Evolutionary conservation across 1,140 invertebrate genomes (phyloP), one percentile per base, ranked within the genome.

Genomic region (Drosophila pachea): DNA sequence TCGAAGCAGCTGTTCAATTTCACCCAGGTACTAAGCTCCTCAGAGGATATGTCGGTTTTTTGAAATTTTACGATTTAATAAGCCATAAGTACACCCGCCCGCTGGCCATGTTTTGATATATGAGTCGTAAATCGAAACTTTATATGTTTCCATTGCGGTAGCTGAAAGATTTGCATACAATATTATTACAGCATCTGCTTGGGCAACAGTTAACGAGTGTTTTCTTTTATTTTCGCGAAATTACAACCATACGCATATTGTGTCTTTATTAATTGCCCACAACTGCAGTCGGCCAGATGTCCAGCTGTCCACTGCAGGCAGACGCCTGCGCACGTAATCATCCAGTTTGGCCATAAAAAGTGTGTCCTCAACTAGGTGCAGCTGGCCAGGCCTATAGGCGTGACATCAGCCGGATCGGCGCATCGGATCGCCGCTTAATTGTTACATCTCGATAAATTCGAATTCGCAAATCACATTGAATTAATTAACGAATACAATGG

Each of bases 101-200:
- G 62, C 59, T 72, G 76, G 35, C 65, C 74, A 74, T 76, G 58
- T 76, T 86, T 86, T 84, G 81, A 84, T 84, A 84, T 86, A 84
- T 84, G 81, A 84, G 60, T 70, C 79, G 79, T 84, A 84, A 84
- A 84, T 84, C 86, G 79, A 84, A 86, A 84, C 76, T 84, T 83
- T 79, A 83, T 83, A 83, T 84, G 64, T 38, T 53, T 32, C n/a
- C 62, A 62, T 43, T 52, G 63, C 56, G 60, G 68, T 61, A 72
- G 73, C 68, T 47, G 42, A 73, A 68, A 76, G 73, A 84, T 84
- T 84, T 84, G 76, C 79, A 86, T 86, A 76, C 81, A 73, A 70
- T 79, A 79, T 86, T 86, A 86, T 84, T 84, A 84, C 79, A 86
- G 76, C 79, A 83, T 83, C 78, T 47, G 16, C 56, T 40, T 14